Evolutionary conservation across 2,797 vertebrate genomes (phyloP).

Genomic region (Ispidina lecontei): DNA sequence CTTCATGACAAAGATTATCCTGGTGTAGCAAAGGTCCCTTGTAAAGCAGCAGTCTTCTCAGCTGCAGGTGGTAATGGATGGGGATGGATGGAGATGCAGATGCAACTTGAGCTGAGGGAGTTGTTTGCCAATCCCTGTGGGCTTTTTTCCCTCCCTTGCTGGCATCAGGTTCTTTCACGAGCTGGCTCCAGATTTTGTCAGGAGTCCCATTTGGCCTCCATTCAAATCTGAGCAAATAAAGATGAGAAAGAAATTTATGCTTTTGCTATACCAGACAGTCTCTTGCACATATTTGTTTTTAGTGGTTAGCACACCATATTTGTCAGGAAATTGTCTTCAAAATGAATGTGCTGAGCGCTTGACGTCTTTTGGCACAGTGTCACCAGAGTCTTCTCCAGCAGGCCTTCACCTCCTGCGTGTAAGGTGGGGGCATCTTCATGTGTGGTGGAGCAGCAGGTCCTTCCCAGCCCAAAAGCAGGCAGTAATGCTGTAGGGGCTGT

Average conservation of each 20-base stretch:
- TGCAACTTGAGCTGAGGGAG: not conserved
- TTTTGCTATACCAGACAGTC: not conserved
- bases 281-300: not conserved
- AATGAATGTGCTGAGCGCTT: not conserved
- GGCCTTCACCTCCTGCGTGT: not conserved
- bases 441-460: not conserved
- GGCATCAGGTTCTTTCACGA: not conserved
- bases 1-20: not conserved
- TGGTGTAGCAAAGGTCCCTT: not conserved
- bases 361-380: not conserved
- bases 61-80: not conserved
- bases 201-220: not conserved
- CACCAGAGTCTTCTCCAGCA: not conserved
- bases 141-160: accelerated
- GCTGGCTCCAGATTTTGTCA: not conserved
- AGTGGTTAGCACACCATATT: not conserved
- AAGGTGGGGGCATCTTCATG: not conserved
- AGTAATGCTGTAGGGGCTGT: not conserved
- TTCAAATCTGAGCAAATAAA: conserved; percentile 12
- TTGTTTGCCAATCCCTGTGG: not conserved
- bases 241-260: not conserved
- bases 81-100: not conserved
- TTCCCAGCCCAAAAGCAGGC: not conserved
- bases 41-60: not conserved
- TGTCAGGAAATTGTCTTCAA: not conserved